phyloP scores from a whole-genome alignment of 2,888 invertebrate genomes.

The Actias luna region DNA sequence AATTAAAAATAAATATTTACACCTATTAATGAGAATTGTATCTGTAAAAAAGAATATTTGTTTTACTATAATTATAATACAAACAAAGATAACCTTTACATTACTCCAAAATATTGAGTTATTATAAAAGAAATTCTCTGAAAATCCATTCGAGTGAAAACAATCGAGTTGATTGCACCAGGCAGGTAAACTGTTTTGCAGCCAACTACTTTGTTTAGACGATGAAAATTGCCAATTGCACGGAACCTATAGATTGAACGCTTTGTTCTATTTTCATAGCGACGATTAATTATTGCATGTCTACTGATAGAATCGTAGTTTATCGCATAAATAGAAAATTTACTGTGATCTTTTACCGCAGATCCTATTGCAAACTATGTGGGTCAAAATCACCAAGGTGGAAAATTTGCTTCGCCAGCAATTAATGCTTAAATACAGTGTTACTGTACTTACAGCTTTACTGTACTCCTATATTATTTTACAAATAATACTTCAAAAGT shows the following conservation, averaged over 20 bases:
- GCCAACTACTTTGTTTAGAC: constrained; percentile 18
- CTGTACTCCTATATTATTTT: too few relatives aligned
- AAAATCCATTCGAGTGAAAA: constrained; percentile 11
- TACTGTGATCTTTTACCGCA: neutral
- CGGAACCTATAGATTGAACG: constrained; percentile 8
- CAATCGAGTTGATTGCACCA: constrained; percentile 13
- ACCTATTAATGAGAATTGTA: too few relatives aligned
- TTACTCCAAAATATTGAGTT: neutral
- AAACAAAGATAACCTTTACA: neutral
- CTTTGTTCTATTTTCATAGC: constrained; percentile 13
- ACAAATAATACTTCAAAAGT: too few relatives aligned
- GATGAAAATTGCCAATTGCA: constrained; percentile 14
- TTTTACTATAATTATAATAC: neutral
- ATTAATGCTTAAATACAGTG: too few relatives aligned
- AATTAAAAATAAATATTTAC: too few relatives aligned
- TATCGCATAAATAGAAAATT: neutral
- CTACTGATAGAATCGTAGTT: neutral
- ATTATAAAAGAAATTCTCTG: constrained; percentile 12
- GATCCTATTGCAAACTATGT: neutral
- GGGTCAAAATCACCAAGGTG: too few relatives aligned
- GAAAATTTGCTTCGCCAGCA: too few relatives aligned
- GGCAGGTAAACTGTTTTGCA: constrained; percentile 13
- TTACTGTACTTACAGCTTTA: too few relatives aligned
- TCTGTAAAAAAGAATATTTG: neutral
- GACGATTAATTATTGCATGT: constrained; percentile 8